Evolutionary conservation across 2,888 invertebrate genomes (phyloP).

Genomic region (Capitulum mitella): DNA sequence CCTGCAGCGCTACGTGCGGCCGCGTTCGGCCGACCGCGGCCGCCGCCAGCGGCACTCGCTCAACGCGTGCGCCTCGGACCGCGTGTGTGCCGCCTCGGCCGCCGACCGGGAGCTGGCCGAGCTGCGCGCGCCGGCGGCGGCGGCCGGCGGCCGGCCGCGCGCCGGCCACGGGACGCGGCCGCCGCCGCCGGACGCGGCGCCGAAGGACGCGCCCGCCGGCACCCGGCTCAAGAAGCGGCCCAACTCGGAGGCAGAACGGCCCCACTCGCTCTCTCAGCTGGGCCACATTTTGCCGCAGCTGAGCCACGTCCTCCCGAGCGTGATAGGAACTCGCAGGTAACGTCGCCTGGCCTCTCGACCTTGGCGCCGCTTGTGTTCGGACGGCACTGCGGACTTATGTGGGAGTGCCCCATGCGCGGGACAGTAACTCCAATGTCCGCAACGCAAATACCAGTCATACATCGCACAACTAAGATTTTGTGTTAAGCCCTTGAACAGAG

Average conservation of each 20-base stretch:
- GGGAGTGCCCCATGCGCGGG: too few species aligned
- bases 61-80: not conserved
- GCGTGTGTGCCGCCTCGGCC: too few species aligned
- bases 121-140: not conserved
- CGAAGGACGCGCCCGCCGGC: not conserved
- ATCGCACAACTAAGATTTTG: too few species aligned
- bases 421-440: too few species aligned
- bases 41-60: constrained; percentile 20
- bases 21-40: not conserved
- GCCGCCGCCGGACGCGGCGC: too few species aligned
- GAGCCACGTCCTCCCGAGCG: not conserved
- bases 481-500: too few species aligned
- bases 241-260: not conserved
- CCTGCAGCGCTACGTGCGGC: not conserved
- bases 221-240: not conserved
- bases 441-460: too few species aligned
- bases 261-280: not conserved
- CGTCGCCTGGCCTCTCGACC: too few species aligned
- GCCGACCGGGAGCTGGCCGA: too few species aligned
- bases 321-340: constrained; percentile 1
- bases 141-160: not conserved
- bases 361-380: too few species aligned
- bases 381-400: too few species aligned
- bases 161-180: not conserved
- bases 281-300: not conserved